Evolutionary conservation across 2,797 vertebrate species (phyloP), one percentile per base, ranked within the genome.

Genomic region (Otus scops): DNA sequence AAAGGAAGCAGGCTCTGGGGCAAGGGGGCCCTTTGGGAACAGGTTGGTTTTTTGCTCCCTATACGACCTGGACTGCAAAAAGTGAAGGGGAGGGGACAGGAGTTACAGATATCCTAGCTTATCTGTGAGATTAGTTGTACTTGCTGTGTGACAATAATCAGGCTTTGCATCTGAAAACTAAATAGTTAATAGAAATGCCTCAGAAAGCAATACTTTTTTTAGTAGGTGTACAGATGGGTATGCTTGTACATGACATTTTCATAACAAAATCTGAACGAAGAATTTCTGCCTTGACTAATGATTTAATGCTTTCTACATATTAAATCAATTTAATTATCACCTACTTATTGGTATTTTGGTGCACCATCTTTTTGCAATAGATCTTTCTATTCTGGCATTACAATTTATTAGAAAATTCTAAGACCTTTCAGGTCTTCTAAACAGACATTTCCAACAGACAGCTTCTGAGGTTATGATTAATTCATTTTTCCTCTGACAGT

Each of bases 381-480:
- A 89, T 78, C 30, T 68, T 93, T 88, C 69, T 54, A 71, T 88
- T 80, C 54, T 78, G 28, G 56, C 64, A 93, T n/a, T 74, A 43
- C 85, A 85, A 94, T 94, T 92, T 94, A 85, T 88, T 87, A 91
- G 78, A 74, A 92, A 94, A 94, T 96, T 85, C 24, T 64, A 81
- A 92, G 50, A 81, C 32, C 54, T 87, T 93, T 91, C 74, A 70
- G 61, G 54, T 94, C 78, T 43, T 83, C 81, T 74, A 93, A 87
- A 88, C 36, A 92, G 79, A 85, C 48, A 78, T 89, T 91, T 91
- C 34, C 92, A 91, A 82, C 38, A 92, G 70, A 83, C 28, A 82
- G 39, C 47, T 95, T 89, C 81, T 81, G 88, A 88, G 47, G 57
- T 78, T 89, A 88, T 88, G 91, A 95, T 95, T 93, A 89, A 91